Conservation (phyloP, 2,888 invertebrate genomes). For the Ferrisia virgata region DNA sequence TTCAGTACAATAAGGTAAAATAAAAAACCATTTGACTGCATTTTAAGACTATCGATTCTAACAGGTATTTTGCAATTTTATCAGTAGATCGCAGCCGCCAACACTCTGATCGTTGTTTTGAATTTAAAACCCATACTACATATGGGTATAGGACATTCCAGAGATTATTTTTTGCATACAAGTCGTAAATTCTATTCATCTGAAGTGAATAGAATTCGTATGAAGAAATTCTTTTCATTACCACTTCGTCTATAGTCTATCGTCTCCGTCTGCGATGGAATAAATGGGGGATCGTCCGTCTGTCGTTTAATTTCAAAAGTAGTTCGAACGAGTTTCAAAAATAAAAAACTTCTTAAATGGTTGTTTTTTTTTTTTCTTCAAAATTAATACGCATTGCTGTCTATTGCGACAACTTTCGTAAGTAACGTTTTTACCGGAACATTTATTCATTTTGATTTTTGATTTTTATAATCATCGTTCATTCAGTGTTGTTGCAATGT, state of each 20-base stretch:
- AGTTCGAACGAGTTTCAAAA: neutral
- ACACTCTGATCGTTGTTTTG: neutral
- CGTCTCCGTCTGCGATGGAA: neutral
- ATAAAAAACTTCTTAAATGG: neutral
- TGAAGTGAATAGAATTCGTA: neutral
- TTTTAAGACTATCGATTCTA: no score
- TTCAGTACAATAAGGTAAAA: no score
- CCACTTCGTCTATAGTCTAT: no score
- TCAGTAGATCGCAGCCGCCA: neutral
- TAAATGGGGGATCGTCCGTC: neutral
- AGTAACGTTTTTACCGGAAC: no score
- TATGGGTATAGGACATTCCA: neutral
- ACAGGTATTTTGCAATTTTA: no score
- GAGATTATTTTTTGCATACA: neutral
- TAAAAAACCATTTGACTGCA: no score
- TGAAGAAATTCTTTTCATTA: neutral
- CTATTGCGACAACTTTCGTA: no score
- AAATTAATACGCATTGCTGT: no score
- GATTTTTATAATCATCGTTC: no score
- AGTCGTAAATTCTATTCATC: neutral
- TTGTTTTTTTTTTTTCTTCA: neutral
- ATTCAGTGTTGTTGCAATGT: no score
- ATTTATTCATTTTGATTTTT: no score
- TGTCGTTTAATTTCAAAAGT: neutral
- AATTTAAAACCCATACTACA: neutral